Evolutionary conservation across 2,113 vertebrate species (phyloP).

Genomic region (Ornithorhynchus anatinus): DNA sequence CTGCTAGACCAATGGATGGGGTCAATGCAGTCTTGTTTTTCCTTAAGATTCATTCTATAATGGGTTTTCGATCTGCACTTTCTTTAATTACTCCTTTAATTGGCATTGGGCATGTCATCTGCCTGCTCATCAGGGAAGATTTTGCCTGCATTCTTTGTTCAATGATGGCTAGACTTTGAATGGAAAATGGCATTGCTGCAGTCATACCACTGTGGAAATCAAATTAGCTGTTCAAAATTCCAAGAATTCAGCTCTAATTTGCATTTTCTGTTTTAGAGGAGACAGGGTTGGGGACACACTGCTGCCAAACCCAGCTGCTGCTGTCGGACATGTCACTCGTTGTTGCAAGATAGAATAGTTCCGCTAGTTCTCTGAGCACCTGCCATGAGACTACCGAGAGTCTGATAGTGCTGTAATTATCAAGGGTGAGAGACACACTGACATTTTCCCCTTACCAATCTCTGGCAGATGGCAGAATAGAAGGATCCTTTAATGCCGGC

Average conservation of each 20-base stretch:
- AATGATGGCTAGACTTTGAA: conserved; percentile 4
- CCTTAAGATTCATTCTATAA: conserved; percentile 8
- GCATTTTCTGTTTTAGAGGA: conserved; percentile 42
- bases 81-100: not conserved
- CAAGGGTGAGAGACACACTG: not conserved
- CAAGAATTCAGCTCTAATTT: conserved; percentile 43
- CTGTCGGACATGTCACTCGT: not conserved
- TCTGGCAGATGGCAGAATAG: conserved; percentile 36
- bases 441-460: not conserved
- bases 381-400: conserved; percentile 25
- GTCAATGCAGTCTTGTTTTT: no score
- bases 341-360: conserved; percentile 36
- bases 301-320: conserved; percentile 55
- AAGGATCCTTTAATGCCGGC: conserved; percentile 19
- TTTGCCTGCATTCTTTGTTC: not conserved
- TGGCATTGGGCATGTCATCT: not conserved
- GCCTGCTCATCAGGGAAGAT: not conserved
- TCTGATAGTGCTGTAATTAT: conserved; percentile 21
- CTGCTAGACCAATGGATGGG: no score
- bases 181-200: conserved; percentile 12
- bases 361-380: conserved; percentile 4
- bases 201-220: conserved; percentile 24
- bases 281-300: not conserved
- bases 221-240: conserved; percentile 47
- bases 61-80: not conserved